A percentile compares a stretch with the other conserved stretches of the same genome.
Evolutionary conservation across 64 coral and sea anemone genomes (phyloP).

Genomic region (Catalaphyllia jardinei): DNA sequence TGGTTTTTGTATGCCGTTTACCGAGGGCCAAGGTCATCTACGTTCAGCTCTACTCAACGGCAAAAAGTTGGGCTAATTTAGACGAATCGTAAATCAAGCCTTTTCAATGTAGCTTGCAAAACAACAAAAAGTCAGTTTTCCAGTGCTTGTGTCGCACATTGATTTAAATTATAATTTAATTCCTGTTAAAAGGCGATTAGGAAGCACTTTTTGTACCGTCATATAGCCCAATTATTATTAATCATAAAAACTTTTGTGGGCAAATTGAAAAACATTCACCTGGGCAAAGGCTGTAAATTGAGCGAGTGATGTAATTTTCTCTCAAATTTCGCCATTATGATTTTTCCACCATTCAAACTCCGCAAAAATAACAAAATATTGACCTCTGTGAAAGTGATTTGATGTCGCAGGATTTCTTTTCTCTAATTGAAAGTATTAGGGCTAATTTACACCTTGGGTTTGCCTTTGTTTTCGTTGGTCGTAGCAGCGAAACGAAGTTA

Average conservation of each 20-base stretch:
- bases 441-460: conserved; percentile 11
- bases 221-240: background rate
- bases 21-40: no score
- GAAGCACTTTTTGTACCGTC: background rate
- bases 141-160: background rate
- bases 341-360: background rate
- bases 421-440: conserved; percentile 43
- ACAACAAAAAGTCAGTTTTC: background rate
- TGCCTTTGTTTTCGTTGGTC: conserved; percentile 22
- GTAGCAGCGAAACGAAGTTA: background rate
- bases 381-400: background rate
- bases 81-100: background rate
- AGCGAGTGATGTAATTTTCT: background rate
- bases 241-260: background rate
- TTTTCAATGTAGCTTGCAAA: background rate
- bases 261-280: background rate
- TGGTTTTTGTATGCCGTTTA: no score
- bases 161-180: conserved; percentile 41
- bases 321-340: background rate
- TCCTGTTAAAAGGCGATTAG: conserved; percentile 27
- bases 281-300: background rate
- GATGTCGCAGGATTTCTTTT: background rate
- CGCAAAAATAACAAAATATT: background rate
- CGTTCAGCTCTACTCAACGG: background rate
- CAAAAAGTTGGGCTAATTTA: background rate